phyloP scores from a whole-genome alignment of 2,797 vertebrate species.

The Artibeus jamaicensis region DNA sequence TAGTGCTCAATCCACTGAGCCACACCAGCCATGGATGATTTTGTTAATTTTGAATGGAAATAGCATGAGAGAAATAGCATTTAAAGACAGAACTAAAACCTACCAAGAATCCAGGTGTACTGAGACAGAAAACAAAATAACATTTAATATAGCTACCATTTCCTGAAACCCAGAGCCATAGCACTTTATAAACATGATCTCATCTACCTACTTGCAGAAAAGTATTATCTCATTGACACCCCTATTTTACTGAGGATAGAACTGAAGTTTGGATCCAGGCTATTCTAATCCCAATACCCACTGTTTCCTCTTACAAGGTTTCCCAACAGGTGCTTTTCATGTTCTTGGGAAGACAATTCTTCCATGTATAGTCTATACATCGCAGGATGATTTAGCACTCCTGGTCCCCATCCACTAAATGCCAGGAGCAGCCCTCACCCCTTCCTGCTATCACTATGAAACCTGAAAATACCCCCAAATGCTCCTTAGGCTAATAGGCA shows the following conservation, averaged over 20 bases:
- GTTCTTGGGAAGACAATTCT: neutral
- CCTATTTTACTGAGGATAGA: neutral
- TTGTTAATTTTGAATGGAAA: constrained; percentile 44
- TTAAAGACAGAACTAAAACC: constrained; percentile 17
- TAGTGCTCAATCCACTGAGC: too few species aligned
- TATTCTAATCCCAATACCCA: neutral
- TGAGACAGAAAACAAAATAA: neutral
- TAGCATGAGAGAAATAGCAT: neutral
- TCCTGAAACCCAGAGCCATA: neutral
- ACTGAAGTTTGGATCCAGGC: neutral
- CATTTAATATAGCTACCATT: neutral
- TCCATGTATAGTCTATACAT: neutral
- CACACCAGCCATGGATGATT: neutral
- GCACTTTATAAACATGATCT: constrained; percentile 44
- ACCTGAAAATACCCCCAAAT: constrained; percentile 13
- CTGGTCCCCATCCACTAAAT: neutral
- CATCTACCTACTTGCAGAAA: neutral
- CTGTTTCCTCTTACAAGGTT: constrained; percentile 14
- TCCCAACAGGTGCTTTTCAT: neutral
- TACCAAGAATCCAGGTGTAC: neutral
- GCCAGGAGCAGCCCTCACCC: neutral
- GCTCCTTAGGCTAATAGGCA: neutral
- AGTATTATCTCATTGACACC: neutral
- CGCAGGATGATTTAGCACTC: neutral
- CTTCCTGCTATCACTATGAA: neutral